Evolutionary conservation across 2,797 vertebrate genomes (phyloP).

Genomic region (Amniataba percoides): DNA sequence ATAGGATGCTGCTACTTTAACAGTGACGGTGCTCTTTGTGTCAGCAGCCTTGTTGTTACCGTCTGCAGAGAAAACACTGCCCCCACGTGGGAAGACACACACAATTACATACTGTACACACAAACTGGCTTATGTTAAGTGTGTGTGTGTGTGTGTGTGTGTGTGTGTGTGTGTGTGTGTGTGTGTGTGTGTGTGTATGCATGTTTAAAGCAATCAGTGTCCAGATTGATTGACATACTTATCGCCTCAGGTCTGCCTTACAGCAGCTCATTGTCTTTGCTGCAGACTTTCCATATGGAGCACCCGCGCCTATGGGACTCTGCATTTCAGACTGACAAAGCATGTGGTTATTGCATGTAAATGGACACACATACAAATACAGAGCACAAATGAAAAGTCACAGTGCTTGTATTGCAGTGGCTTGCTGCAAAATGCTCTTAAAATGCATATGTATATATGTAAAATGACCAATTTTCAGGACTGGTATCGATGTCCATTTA

Average conservation of each 20-base stretch:
- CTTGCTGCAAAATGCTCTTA: not conserved
- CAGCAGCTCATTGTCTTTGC: slow-evolving; percentile 31
- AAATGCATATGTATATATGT: not conserved
- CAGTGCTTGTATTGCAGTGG: not conserved
- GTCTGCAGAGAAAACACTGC: slow-evolving; percentile 63
- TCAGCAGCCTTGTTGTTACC: slow-evolving; percentile 52
- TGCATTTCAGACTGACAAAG: slow-evolving; percentile 12
- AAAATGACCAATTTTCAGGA: too few species aligned
- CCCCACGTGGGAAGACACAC: slow-evolving; percentile 64
- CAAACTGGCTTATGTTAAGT: not conserved
- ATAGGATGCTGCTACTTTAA: slow-evolving; percentile 49
- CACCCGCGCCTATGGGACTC: slow-evolving; percentile 5
- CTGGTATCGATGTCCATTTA: too few species aligned
- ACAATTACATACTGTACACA: slow-evolving; percentile 11
- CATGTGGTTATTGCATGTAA: slow-evolving; percentile 6
- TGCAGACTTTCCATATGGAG: slow-evolving; percentile 43
- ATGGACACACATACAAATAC: not conserved
- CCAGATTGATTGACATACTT: slow-evolving; percentile 67
- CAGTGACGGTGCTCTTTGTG: slow-evolving; percentile 69
- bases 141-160: not conserved
- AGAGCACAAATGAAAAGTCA: not conserved
- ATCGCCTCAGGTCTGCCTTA: slow-evolving; percentile 52
- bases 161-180: not conserved
- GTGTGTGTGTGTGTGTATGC: not conserved
- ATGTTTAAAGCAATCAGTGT: slow-evolving; percentile 9